Base-by-base conservation (phyloP, 2,113 vertebrate species). In the Pipra filicauda region DNA sequence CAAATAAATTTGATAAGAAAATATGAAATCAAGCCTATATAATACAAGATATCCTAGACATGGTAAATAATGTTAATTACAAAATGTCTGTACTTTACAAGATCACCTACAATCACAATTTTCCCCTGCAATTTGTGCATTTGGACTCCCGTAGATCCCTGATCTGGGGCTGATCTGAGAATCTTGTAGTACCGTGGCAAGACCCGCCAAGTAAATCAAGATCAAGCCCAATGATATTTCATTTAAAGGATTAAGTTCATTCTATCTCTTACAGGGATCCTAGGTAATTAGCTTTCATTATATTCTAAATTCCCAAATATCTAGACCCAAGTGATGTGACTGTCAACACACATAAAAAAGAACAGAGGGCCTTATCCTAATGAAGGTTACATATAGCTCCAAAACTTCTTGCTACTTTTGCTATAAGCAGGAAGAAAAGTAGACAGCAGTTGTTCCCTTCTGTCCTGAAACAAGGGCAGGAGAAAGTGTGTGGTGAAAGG, bases 101-200 rank as follows among this genome's bases (percentile, higher is more conserved):
- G 49, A 67, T 21, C 12, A 48, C 23, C 33, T 69, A 30, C 15
- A 82, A 71, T 14, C 5, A 21, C 17, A n/a, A 49, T 39, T 72
- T 77, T 87, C 18, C 14, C 27, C 17, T 87, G 24, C 1, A 77
- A 14, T 48, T 52, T 73, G 23, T 52, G 14, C 20, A 43, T 65
- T 91, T 80, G 54, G 2, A 21, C 18, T 57, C 11, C 6, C 5
- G 62, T 9, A 26, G 2, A 64, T 74, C 7, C 8, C 27, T 74
- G 28, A 35, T 39, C 35, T 83, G 22, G 7, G 30, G 3, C 27
- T 5, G 1, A 18, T 49, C 16, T 39, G 5, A 4, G 8, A 85
- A 65, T 6, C 16, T 31, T 73, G 15, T 35, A 23, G 15, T 73
- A 24, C 22, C 0, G 0, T 52, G 27, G 24, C 30, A 80, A 4